Evolutionary conservation across 2,797 vertebrate species (phyloP).

Genomic region (Limosa lapponica): DNA sequence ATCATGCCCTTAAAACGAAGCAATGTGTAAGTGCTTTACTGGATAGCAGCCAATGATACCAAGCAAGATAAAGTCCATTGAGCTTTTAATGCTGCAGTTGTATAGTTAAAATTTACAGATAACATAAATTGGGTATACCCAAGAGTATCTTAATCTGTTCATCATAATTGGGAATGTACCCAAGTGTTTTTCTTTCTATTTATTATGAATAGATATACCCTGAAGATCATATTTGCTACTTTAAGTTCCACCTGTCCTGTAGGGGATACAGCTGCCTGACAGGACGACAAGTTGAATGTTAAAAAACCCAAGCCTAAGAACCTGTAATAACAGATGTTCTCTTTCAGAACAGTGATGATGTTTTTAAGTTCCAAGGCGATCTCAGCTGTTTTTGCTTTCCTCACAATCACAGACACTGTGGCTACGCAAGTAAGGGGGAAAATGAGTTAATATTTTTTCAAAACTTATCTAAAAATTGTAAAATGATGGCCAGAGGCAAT

Average conservation of each 20-base stretch:
- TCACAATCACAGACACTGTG: neutral
- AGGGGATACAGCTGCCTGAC: neutral
- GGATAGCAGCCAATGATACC: constrained; percentile 7
- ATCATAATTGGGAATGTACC: neutral
- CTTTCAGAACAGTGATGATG: neutral
- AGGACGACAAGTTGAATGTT: neutral
- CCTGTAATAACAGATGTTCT: neutral
- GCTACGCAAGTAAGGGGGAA: neutral
- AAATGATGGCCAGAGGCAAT: neutral
- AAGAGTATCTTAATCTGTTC: neutral
- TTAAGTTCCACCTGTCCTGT: neutral
- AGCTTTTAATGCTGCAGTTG: neutral
- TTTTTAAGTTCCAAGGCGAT: neutral
- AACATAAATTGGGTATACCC: neutral
- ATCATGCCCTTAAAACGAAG: constrained; percentile 10
- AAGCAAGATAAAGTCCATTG: neutral
- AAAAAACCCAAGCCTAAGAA: neutral
- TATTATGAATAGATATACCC: neutral
- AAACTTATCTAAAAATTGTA: neutral
- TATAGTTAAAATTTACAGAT: neutral
- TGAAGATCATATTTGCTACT: neutral
- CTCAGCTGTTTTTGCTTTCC: neutral
- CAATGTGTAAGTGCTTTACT: constrained; percentile 27
- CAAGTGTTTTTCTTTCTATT: neutral
- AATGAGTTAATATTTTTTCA: neutral